Conservation (phyloP, 2,888 invertebrate genomes). For the Girardia tigrina region DNA sequence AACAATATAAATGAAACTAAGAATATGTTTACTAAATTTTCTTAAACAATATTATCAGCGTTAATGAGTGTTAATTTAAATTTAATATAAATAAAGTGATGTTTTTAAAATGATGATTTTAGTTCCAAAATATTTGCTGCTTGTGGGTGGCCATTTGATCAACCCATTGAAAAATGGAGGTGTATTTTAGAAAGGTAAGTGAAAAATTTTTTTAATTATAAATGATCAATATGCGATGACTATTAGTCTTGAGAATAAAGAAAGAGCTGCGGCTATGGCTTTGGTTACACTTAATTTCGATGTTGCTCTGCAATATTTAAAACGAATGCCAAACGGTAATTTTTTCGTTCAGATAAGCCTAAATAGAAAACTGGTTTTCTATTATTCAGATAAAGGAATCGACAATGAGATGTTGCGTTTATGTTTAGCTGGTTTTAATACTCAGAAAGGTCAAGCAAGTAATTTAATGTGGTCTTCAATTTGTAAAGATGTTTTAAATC, state of each 20-base stretch:
- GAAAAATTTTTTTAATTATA: background rate
- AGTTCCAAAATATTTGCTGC: background rate
- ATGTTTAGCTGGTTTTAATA: background rate
- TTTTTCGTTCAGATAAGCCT: background rate
- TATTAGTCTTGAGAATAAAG: slow-evolving; percentile 18
- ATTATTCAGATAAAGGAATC: background rate
- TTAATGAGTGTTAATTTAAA: no score
- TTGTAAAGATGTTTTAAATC: slow-evolving; percentile 17
- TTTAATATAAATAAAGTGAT: no score
- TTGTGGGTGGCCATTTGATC: slow-evolving; percentile 17
- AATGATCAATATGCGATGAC: background rate
- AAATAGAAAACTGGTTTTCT: background rate
- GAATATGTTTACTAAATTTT: no score
- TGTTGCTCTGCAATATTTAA: slow-evolving; percentile 41
- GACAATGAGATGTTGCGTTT: background rate
- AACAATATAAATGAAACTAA: no score
- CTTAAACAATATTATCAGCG: no score
- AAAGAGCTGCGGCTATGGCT: slow-evolving; percentile 27
- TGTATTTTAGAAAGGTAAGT: background rate
- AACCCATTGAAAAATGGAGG: slow-evolving; percentile 6
- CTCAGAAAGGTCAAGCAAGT: background rate
- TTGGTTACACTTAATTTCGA: slow-evolving; percentile 29
- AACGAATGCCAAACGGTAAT: slow-evolving; percentile 38
- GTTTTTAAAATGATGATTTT: no score
- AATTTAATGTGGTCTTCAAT: background rate